phyloP scores from a whole-genome alignment of 2,888 invertebrate genomes.

The Acanthoscelides obtectus region DNA sequence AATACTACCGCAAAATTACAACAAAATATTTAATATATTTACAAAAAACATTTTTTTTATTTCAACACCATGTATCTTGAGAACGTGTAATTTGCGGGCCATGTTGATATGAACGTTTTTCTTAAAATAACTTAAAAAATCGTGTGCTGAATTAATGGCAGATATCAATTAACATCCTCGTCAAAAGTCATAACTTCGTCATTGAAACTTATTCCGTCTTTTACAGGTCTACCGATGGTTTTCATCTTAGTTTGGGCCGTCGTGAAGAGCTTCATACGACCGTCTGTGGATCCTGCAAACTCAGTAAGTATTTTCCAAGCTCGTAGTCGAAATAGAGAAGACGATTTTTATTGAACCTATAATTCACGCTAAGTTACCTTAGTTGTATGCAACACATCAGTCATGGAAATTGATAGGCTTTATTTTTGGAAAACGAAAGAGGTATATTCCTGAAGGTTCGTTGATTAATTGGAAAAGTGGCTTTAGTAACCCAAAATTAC shows the following conservation, averaged over 20 bases:
- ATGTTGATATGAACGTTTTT: too few species aligned
- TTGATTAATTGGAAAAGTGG: not conserved
- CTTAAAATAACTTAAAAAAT: not conserved
- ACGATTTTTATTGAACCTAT: too few species aligned
- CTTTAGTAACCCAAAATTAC: not conserved
- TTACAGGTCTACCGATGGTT: slow-evolving; percentile 54
- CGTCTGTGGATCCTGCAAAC: slow-evolving; percentile 23
- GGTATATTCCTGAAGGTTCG: not conserved
- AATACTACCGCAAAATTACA: too few species aligned
- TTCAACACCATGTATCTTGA: too few species aligned
- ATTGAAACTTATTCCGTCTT: not conserved
- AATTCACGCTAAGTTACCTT: too few species aligned
- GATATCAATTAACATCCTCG: not conserved
- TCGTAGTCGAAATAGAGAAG: too few species aligned
- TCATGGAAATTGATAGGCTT: too few species aligned
- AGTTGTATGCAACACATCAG: too few species aligned
- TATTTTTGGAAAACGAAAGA: not conserved
- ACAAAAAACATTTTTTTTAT: too few species aligned
- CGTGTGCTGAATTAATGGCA: not conserved
- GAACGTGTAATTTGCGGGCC: too few species aligned
- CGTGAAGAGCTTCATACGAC: slow-evolving; percentile 44
- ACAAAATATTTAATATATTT: too few species aligned
- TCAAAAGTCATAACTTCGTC: not conserved
- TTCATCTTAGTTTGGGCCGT: slow-evolving; percentile 55
- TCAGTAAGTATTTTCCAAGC: slow-evolving; percentile 21